Conservation (phyloP, 2,888 invertebrate genomes). For the Pyrgus malvae region DNA sequence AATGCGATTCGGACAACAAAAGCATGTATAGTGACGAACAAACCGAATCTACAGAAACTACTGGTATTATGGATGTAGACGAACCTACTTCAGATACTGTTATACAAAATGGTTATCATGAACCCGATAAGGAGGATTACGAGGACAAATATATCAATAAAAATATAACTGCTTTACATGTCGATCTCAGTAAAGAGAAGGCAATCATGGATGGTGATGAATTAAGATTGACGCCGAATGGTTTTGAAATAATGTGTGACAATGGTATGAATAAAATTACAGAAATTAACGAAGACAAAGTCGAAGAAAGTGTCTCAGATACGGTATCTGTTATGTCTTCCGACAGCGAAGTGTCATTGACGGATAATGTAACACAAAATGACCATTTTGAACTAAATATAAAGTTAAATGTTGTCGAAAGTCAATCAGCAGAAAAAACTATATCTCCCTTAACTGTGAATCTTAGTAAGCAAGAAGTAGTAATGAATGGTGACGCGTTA, state of each 20-base stretch:
- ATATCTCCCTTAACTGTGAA: not conserved
- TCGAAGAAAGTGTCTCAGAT: constrained; percentile 36
- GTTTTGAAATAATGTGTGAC: constrained; percentile 14
- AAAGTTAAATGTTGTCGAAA: not conserved
- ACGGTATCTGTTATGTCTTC: constrained; percentile 29
- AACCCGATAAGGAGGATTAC: not conserved
- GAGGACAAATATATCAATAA: not conserved
- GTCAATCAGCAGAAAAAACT: not conserved
- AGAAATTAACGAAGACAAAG: constrained; percentile 17
- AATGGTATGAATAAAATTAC: constrained; percentile 8
- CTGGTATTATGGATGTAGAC: constrained; percentile 4
- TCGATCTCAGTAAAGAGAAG: constrained; percentile 9
- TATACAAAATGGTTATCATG: constrained; percentile 3
- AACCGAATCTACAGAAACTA: constrained; percentile 7
- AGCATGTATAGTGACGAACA: not conserved
- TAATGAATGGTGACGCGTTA: not conserved
- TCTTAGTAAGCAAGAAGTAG: not conserved
- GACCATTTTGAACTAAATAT: not conserved
- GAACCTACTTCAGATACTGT: constrained; percentile 8
- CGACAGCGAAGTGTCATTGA: constrained; percentile 44
- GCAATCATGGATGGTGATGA: constrained; percentile 20
- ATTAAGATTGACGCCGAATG: constrained; percentile 15
- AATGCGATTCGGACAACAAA: constrained; percentile 5
- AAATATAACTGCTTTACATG: not conserved
- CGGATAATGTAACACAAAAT: not conserved